Evolutionary conservation across 1,140 invertebrate species (phyloP).

Genomic region (Drosophila repleta): DNA sequence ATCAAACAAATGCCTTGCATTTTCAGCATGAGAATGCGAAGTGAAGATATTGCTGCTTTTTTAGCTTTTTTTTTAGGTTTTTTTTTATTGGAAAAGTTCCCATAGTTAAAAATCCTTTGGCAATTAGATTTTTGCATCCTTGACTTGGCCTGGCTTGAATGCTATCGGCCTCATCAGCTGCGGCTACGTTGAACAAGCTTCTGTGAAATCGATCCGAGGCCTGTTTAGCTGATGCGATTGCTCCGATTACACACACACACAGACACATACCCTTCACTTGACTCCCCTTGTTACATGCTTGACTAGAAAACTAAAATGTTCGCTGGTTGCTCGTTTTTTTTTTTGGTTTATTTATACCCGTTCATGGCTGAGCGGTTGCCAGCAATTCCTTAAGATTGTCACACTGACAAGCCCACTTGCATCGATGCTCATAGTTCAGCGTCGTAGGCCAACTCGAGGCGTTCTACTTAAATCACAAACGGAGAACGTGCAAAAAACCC

Average conservation of each 20-base stretch:
- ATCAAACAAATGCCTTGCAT: slow-evolving; percentile 47
- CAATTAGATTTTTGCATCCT: slow-evolving; percentile 29
- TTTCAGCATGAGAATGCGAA: slow-evolving; percentile 30
- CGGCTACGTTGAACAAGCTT: slow-evolving; percentile 45
- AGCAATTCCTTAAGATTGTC: slow-evolving; percentile 57
- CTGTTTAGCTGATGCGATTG: slow-evolving; percentile 36
- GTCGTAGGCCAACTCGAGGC: slow-evolving; percentile 29
- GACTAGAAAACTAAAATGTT: slow-evolving; percentile 49
- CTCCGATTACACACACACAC: slow-evolving; percentile 38
- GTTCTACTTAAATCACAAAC: slow-evolving; percentile 52
- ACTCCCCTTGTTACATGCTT: slow-evolving; percentile 16
- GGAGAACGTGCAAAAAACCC: slow-evolving; percentile 31
- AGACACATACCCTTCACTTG: slow-evolving; percentile 43
- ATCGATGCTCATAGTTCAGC: slow-evolving; percentile 28
- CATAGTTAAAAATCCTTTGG: not conserved
- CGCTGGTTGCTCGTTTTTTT: not conserved
- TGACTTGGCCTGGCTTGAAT: not conserved
- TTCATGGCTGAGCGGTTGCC: slow-evolving; percentile 43
- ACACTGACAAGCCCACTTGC: slow-evolving; percentile 49
- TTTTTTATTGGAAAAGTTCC: not conserved
- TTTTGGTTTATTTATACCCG: not conserved
- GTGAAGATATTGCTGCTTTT: not conserved
- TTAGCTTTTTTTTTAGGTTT: not conserved
- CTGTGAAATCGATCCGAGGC: slow-evolving; percentile 49
- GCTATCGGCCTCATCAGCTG: slow-evolving; percentile 41